Base-by-base conservation (phyloP, 2,113 vertebrate species). In the Anseranas semipalmata region DNA sequence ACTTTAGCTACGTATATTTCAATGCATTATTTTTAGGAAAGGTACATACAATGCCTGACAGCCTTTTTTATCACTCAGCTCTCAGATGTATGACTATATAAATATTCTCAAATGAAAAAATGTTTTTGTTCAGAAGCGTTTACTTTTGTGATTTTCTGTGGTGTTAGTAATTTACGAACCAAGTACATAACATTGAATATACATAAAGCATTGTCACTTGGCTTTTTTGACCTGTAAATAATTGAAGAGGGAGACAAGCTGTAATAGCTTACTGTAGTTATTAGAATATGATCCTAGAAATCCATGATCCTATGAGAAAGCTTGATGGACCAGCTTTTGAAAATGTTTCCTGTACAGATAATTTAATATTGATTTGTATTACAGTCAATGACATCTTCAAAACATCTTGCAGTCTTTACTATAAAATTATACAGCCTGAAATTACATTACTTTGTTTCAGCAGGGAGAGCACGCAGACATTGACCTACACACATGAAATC, bases 331-430 rank as follows among this genome's bases (percentile, higher is more conserved):
- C 66, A 56, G 98, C 98, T 98, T 98, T 96, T 98, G 97, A 97
- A 98, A 98, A 95, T 96, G 96, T 96, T 98, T 98, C 98, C 98
- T 98, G 97, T 94, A 94, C 97, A 98, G 98, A 97, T 97, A 97
- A 98, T 98, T 98, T 98, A 97, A 97, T 98, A 98, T 98, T 97
- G 98, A 98, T 98, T 97, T 97, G 93, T 97, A 53, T 98, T 98
- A 96, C 94, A 73, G 97, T 98, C 97, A 98, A 81, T 97, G 98
- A 95, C 94, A 98, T 97, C 97, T 96, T 97, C 95, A 96, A 97
- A 98, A 93, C 95, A 91, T 97, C 96, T 97, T 98, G 93, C 92
- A 97, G 94, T 97, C 97, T 97, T 97, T 96, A 48, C 95, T 97
- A 85, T 97, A 90, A 98, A 98, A 97, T 97, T 96, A 96, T 91